Conservation (phyloP, 2,888 invertebrate species). For the Drosophila stalkeri region DNA sequence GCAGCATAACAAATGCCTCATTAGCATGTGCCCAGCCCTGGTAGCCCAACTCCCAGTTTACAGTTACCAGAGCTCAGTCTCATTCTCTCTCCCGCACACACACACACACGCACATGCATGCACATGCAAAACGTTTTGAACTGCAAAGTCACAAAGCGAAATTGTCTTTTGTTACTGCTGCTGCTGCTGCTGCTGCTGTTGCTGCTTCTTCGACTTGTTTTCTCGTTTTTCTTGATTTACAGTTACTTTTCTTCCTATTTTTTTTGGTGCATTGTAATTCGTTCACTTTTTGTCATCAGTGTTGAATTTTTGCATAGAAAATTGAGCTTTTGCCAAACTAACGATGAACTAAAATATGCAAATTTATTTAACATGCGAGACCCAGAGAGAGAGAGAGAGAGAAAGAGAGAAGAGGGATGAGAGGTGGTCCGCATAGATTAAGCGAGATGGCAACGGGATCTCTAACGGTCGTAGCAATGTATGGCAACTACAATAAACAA, state of each 20-base stretch:
- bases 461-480: constrained; percentile 17
- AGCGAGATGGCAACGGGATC: constrained; percentile 8
- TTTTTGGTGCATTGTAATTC: constrained; percentile 61
- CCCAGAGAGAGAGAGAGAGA: constrained; percentile 28
- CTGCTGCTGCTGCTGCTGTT: constrained; percentile 1
- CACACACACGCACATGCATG: not conserved
- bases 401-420: constrained; percentile 16
- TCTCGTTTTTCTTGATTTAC: constrained; percentile 19
- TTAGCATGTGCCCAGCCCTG: constrained; percentile 57
- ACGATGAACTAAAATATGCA: constrained; percentile 76
- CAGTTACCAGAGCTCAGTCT: constrained; percentile 2
- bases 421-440: constrained; percentile 18
- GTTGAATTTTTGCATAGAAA: constrained; percentile 73
- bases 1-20: constrained; percentile 73
- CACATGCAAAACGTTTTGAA: constrained; percentile 53
- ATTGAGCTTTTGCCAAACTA: constrained; percentile 82
- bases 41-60: constrained; percentile 1
- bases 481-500: constrained; percentile 54
- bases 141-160: constrained; percentile 51
- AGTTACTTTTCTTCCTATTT: not conserved
- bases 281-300: constrained; percentile 69
- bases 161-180: constrained; percentile 53
- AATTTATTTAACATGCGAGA: constrained; percentile 77
- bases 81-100: not conserved
- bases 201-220: constrained; percentile 13